Evolutionary conservation across 1,140 invertebrate species (phyloP).

Genomic region (Rhynchophorus ferrugineus): DNA sequence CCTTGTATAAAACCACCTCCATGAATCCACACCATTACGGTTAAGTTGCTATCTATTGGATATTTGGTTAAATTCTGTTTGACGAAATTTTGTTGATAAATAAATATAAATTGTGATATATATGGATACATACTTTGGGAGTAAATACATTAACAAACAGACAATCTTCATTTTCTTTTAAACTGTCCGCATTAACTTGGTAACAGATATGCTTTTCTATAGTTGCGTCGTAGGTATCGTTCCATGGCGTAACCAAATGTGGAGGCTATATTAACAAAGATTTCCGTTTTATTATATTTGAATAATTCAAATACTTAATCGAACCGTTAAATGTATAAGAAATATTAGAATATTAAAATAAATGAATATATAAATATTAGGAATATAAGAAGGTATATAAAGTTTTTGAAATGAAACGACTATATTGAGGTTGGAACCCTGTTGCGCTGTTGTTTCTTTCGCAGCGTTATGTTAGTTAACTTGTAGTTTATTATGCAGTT

Average conservation of each 20-base stretch:
- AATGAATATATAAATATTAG: too few relatives aligned
- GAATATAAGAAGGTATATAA: too few relatives aligned
- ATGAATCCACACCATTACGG: conserved; percentile 18
- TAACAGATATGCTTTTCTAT: conserved; percentile 14
- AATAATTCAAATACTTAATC: too few relatives aligned
- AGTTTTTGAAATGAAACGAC: too few relatives aligned
- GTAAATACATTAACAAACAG: conserved; percentile 20
- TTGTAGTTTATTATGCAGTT: too few relatives aligned
- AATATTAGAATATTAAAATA: too few relatives aligned
- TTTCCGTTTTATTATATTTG: too few relatives aligned
- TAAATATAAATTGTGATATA: too few relatives aligned
- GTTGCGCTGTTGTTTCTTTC: too few relatives aligned
- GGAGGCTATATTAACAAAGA: conserved; percentile 1
- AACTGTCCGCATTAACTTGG: conserved; percentile 9
- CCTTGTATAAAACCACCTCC: conserved; percentile 15
- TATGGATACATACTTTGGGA: conserved; percentile 17
- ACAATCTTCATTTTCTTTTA: conserved; percentile 19
- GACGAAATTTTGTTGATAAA: neutral
- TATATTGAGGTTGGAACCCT: too few relatives aligned
- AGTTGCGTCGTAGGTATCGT: conserved; percentile 18
- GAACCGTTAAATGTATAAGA: neutral
- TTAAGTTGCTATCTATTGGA: neutral
- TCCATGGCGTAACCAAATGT: conserved; percentile 11
- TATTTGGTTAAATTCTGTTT: neutral
- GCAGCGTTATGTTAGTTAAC: too few relatives aligned